Percentiles rank a stretch among this genome's conserved stretches.
phyloP scores from a whole-genome alignment of 2,888 invertebrate species.

The Ischnura elegans region DNA sequence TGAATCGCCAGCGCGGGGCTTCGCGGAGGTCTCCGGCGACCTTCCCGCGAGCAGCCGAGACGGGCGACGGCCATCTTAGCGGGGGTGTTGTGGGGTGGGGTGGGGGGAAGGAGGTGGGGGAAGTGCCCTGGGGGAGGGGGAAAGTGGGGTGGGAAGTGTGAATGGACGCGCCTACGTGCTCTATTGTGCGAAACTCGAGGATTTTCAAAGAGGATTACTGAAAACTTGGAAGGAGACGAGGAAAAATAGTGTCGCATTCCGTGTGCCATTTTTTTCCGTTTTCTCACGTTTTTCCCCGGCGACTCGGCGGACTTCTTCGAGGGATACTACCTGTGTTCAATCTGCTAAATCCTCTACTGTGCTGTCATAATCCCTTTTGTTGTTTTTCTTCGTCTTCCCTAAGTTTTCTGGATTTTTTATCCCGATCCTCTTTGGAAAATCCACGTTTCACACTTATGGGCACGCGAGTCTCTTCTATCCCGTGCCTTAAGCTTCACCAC shows the following conservation, averaged over 20 bases:
- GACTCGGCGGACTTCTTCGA: neutral
- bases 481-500: neutral
- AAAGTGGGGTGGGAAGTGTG: constrained; percentile 26
- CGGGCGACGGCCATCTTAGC: constrained; percentile 31
- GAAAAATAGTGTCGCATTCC: neutral
- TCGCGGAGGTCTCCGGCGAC: neutral
- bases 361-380: neutral
- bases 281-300: neutral
- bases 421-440: neutral
- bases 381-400: neutral
- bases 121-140: neutral
- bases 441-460: neutral
- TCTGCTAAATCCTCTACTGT: neutral
- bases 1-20: constrained; percentile 2
- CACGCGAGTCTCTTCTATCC: neutral
- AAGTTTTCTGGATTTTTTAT: constrained; percentile 13
- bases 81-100: constrained; percentile 3
- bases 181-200: neutral
- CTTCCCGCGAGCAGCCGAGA: neutral
- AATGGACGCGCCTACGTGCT: neutral
- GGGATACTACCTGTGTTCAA: neutral
- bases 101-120: neutral
- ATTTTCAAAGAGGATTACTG: neutral
- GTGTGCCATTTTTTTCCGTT: neutral
- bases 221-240: neutral